Conservation (phyloP, 2,888 invertebrate genomes). For the Nipponacmea schrenckii region DNA sequence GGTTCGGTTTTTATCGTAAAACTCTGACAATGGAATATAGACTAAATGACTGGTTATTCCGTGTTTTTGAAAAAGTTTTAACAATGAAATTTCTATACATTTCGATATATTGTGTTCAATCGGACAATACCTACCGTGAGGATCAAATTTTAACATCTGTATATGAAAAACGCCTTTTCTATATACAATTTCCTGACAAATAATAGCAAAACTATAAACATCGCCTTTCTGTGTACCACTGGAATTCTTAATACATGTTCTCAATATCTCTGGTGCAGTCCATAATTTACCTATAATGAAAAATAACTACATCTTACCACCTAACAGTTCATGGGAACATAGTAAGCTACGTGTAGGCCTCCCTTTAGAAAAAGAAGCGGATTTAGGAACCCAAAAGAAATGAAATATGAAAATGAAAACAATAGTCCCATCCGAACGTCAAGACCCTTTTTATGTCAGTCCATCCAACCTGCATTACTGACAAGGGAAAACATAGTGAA, state of each 20-base stretch:
- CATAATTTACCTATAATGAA: constrained; percentile 40
- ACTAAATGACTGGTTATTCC: no score
- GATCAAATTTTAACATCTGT: constrained; percentile 46
- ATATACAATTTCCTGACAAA: constrained; percentile 86
- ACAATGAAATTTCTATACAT: no score
- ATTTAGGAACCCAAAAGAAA: no score
- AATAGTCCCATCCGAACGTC: not conserved
- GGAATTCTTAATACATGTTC: constrained; percentile 67
- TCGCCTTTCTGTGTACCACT: constrained; percentile 61
- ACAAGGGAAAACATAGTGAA: not conserved
- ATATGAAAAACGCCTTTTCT: constrained; percentile 63
- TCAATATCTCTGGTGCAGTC: constrained; percentile 58
- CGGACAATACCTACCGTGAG: constrained; percentile 41
- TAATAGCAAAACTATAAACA: constrained; percentile 90
- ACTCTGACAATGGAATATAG: no score
- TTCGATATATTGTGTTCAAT: no score
- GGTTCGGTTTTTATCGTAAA: no score
- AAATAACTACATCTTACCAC: not conserved
- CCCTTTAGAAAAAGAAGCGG: no score
- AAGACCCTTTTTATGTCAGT: not conserved
- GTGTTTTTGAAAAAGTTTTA: no score
- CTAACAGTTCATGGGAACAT: not conserved
- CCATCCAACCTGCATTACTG: not conserved
- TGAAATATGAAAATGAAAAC: no score
- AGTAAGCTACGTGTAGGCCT: no score